phyloP scores from a whole-genome alignment of 2,797 vertebrate species.

The Tenualosa ilisha region DNA sequence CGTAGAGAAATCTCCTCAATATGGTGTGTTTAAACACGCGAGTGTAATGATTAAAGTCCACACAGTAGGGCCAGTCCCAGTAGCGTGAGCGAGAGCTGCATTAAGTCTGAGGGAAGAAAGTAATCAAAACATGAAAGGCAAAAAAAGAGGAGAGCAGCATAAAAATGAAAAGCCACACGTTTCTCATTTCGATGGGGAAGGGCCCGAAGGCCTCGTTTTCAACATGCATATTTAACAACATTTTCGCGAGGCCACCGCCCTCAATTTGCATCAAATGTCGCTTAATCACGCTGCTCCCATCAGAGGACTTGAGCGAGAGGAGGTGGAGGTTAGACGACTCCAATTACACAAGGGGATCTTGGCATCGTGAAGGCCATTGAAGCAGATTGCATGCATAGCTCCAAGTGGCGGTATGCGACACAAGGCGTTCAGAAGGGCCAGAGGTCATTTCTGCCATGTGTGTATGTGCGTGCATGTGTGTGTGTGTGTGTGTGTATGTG shows the following conservation, averaged over 20 bases:
- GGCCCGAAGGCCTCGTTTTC: background rate
- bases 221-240: background rate
- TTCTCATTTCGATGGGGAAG: background rate
- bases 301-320: background rate
- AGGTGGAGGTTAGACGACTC: background rate
- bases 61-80: background rate
- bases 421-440: background rate
- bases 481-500: constrained; percentile 19
- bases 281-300: background rate
- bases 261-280: constrained; percentile 8
- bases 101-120: background rate
- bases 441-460: constrained; percentile 32
- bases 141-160: constrained; percentile 5
- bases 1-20: constrained; percentile 8
- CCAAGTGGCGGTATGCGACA: constrained; percentile 40
- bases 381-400: background rate
- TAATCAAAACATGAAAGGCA: background rate
- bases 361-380: background rate
- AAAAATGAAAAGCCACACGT: background rate
- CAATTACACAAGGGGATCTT: background rate
- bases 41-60: background rate
- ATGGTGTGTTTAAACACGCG: constrained; percentile 25
- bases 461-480: background rate
- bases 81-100: background rate
- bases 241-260: background rate